A percentile compares a stretch with the other conserved stretches of the same genome.
These are phyloP conservation scores for Diacarnus erythraeanus DNA, from an alignment of 37 sponge, comb jelly and placozoan genomes.

Conservation along the genomic window DNA sequence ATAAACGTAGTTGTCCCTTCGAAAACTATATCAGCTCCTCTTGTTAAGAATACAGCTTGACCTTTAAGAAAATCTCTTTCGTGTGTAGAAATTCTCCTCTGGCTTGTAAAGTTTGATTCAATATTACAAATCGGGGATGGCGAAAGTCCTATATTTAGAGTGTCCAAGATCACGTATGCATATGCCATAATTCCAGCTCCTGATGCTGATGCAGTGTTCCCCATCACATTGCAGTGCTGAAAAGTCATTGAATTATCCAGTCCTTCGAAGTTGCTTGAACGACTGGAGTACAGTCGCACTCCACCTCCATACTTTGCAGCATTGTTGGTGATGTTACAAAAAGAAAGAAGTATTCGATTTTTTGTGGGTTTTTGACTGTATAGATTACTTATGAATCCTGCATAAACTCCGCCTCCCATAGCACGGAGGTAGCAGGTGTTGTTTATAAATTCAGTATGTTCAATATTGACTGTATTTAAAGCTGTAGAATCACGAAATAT, in stretches of 20 bases:
- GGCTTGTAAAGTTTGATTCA: no score
- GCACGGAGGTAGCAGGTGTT: neutral
- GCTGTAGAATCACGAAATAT: neutral
- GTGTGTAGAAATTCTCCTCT: no score
- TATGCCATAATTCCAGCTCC: no score
- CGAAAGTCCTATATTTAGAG: no score
- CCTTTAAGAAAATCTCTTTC: neutral
- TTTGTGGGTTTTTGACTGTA: neutral
- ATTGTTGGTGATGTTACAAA: neutral
- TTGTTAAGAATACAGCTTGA: neutral
- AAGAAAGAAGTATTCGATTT: neutral
- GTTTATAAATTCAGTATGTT: neutral
- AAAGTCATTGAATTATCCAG: constrained; percentile 2
- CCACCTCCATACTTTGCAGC: neutral
- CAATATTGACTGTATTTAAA: neutral
- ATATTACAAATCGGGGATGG: no score
- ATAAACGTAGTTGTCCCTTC: neutral
- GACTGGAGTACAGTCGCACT: neutral
- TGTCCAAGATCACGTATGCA: no score
- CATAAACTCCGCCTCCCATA: neutral
- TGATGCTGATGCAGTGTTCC: neutral
- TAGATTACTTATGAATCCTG: neutral
- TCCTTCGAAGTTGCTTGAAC: neutral
- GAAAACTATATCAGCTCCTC: neutral
- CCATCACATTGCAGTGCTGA: neutral